Percentiles rank a stretch among this genome's conserved stretches.
Evolutionary conservation across 2,888 invertebrate genomes (phyloP).

Genomic region (Melanchra persicariae): DNA sequence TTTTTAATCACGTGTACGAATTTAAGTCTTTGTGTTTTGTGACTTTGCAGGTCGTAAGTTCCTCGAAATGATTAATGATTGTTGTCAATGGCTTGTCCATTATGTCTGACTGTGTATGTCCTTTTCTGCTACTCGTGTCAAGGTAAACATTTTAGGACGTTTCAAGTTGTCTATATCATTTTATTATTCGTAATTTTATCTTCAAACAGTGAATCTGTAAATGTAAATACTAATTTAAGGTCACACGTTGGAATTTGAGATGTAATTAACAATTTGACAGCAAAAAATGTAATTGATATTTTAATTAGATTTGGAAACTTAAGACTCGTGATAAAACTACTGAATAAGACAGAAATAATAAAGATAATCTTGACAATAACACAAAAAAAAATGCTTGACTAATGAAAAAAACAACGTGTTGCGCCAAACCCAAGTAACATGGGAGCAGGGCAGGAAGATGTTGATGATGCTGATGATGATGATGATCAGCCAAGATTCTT

Average conservation of each 20-base stretch:
- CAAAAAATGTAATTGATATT: conserved; percentile 5
- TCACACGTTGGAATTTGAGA: background rate
- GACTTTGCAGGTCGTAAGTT: conserved; percentile 4
- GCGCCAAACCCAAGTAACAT: background rate
- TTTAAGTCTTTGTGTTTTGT: background rate
- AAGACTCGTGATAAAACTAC: background rate
- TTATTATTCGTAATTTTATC: conserved; percentile 14
- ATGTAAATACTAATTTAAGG: conserved; percentile 32
- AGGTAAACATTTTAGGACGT: conserved; percentile 32
- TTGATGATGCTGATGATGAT: too few relatives aligned
- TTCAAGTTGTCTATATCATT: conserved; percentile 14
- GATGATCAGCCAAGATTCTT: too few relatives aligned
- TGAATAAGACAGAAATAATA: background rate
- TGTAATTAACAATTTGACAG: conserved; percentile 14
- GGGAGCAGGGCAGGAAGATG: background rate
- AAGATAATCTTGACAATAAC: background rate
- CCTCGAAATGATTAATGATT: conserved; percentile 36
- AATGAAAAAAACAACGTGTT: background rate
- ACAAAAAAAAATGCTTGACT: background rate
- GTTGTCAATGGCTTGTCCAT: conserved; percentile 5
- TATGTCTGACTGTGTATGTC: conserved; percentile 9
- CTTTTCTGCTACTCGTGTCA: conserved; percentile 28
- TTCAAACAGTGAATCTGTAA: conserved; percentile 1
- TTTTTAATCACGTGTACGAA: conserved; percentile 2
- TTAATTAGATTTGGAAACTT: conserved; percentile 4